Conservation (phyloP, 1,140 invertebrate genomes). For the Littorina saxatilis region DNA sequence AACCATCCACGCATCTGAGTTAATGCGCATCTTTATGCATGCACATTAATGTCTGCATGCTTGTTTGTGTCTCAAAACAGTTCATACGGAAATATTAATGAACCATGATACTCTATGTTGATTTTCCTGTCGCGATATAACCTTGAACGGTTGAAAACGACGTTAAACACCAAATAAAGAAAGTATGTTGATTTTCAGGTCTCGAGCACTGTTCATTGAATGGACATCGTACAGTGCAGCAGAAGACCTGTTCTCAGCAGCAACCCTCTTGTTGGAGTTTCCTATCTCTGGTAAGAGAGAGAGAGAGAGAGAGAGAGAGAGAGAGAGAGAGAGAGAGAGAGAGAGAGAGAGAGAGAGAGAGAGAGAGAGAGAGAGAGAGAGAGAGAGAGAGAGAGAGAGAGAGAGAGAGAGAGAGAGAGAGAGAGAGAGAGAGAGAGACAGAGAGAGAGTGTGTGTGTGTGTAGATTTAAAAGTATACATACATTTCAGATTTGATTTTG, state of each 20-base stretch:
- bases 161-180: too few species aligned
- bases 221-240: constrained; percentile 78
- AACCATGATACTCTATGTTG: too few species aligned
- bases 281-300: constrained; percentile 73
- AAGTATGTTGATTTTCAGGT: too few species aligned
- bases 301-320: background rate
- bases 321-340: background rate
- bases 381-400: background rate
- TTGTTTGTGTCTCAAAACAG: too few species aligned
- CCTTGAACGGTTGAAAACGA: too few species aligned
- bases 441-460: background rate
- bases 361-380: background rate
- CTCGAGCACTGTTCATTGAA: constrained; percentile 78
- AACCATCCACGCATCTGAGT: too few species aligned
- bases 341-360: background rate
- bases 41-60: too few species aligned
- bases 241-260: constrained; percentile 60
- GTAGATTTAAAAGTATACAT: background rate
- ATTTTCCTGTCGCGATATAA: too few species aligned
- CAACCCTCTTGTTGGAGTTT: constrained; percentile 73
- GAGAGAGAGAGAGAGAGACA: background rate
- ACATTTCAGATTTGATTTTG: constrained; percentile 38
- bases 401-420: background rate
- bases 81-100: too few species aligned
- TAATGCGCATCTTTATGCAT: too few species aligned